Conservation (phyloP, 2,888 invertebrate species). For the Ornithoptera alexandrae region DNA sequence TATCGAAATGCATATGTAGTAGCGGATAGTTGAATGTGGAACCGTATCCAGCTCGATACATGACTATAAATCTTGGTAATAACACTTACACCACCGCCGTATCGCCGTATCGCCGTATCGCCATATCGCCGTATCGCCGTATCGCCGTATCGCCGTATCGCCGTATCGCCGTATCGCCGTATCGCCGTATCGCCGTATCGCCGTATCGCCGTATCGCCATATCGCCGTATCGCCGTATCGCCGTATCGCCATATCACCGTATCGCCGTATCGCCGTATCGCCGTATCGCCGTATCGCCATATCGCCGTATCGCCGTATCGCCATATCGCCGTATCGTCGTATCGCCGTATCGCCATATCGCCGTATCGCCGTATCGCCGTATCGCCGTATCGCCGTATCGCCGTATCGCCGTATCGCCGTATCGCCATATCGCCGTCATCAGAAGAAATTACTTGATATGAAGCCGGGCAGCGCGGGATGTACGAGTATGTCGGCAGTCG, state of each 20-base stretch:
- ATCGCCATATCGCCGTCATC: neutral
- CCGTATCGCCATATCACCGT: neutral
- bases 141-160: neutral
- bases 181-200: neutral
- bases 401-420: too few species aligned
- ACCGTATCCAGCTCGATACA: neutral
- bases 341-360: neutral
- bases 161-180: too few species aligned
- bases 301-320: neutral
- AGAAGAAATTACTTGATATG: neutral
- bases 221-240: neutral
- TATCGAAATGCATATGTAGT: too few species aligned
- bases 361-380: too few species aligned
- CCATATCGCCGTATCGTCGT: neutral
- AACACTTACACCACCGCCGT: neutral
- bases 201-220: neutral
- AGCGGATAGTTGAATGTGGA: too few species aligned
- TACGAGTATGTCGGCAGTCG: neutral
- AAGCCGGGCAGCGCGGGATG: neutral
- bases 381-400: too few species aligned
- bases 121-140: neutral
- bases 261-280: neutral
- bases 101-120: neutral
- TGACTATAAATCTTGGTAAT: neutral
- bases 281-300: too few species aligned